Base-by-base conservation (phyloP, 2,888 invertebrate genomes). In the Amphipoea lucens region DNA sequence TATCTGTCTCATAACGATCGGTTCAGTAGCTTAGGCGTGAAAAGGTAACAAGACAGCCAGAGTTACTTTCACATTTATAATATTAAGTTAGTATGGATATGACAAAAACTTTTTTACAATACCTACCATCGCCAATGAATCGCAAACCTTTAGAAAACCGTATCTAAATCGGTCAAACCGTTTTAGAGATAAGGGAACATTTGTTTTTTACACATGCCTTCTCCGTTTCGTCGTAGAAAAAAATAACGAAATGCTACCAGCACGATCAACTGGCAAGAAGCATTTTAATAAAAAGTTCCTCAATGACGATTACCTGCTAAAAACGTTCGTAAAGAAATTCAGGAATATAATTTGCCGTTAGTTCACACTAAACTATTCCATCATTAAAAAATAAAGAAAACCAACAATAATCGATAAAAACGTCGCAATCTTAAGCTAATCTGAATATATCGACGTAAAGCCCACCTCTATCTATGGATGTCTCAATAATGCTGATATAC, bases 401-500 rank as follows among this genome's bases (percentile, higher is more conserved):
- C 45, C 57, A 17, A 11, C 40, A 17, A 60, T 69, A 60, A 40
- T 69, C 40, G 12, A 67, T 65, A 70, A 73, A 73, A 54, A 40
- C 68, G 23, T 71, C 60, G 65, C 67, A 17, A 65, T 54, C 7
- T 4, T n/a, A 29, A 48, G 74, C 29, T 80, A 65, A 86, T 66
- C 71, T 79, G 14, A 74, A 83, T 66, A 72, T 80, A 83, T 86
- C 29, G 73, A 73, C 63, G 45, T 69, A 65, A 69, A 74, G 11
- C 57, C 45, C 54, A 42, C 14, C 82, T 71, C 17, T 83, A 65
- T 71, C 17, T 83, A 65, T 72, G 29, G 45, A 71, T 60, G 76
- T 77, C 83, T 77, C 45, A 62, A 63, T 86, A 86, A 85, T 75
- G 29, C 76, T 86, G 83, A 85, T 83, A 72, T 40, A 85, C 74